Base-by-base conservation (phyloP, 2,888 invertebrate genomes). In the Papilio protenor region DNA sequence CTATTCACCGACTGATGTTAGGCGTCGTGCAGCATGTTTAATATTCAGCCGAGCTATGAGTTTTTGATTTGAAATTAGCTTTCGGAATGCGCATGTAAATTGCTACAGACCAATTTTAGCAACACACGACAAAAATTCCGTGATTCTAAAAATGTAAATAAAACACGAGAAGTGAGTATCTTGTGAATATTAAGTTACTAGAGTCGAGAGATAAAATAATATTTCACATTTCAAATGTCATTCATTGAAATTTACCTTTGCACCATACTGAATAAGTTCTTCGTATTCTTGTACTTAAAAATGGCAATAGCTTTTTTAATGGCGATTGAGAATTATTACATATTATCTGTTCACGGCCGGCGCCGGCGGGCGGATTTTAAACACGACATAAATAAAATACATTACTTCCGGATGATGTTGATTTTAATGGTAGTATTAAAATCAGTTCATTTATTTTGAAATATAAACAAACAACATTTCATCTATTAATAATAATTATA, bases 51-150 rank as follows among this genome's bases (percentile, higher is more conserved):
- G 66, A 66, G 66, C 66, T 66, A 66, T 45, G 45, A 69, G 66
- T 69, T 69, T 69, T 69, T 69, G 66, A 69, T 69, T 69, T 69
- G 66, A 69, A 69, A 69, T 69, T 69, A 69, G 66, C 45, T 69
- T 69, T 69, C 45, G 66, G 66, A 69, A 69, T 69, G 66, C 66
- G 45, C n/a, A 69, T 69, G 40, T 69, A 69, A 69, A 69, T 69
- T 69, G 66, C 66, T 45, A 45, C 21, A 45, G 66, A 40, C 27
- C 14, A 64, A 45, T 21, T 66, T 45, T 33, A 45, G 66, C 40
- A 12, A 45, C 45, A 45, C 12, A 33, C 21, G 40, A 66, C n/a
- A 66, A 40, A 40, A 69, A 69, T 11, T 40, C 66, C 0, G 6
- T 69, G 66, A 14, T 69, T 69, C 45, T 14, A 45, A 45, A 69